Percentiles rank a stretch among this genome's conserved stretches.
Evolutionary conservation across 2,797 vertebrate genomes (phyloP).

Genomic region (Ataeniobius toweri): DNA sequence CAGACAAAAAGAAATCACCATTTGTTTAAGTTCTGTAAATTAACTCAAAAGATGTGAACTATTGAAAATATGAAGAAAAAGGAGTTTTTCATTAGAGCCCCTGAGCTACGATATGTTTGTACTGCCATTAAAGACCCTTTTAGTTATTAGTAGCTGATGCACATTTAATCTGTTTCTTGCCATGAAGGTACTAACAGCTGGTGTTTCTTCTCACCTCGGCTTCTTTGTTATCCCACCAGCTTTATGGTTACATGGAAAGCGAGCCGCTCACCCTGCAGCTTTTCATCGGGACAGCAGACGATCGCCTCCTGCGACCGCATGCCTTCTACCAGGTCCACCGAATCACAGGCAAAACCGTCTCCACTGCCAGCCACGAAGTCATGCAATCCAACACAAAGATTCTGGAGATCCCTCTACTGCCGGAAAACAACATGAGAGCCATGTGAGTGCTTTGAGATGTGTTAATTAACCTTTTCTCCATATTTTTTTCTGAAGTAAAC

Average conservation of each 20-base stretch:
- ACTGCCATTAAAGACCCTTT: conserved; percentile 56
- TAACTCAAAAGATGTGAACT: conserved; percentile 23
- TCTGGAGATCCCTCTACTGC: conserved; percentile 95
- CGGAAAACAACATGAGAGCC: conserved; percentile 97
- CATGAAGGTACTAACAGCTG: conserved; percentile 63
- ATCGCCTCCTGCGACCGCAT: conserved; percentile 97
- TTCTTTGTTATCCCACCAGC: conserved; percentile 88
- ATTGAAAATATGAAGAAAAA: conserved; percentile 11
- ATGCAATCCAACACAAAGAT: conserved; percentile 97
- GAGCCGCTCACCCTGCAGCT: conserved; percentile 98
- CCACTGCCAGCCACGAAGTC: conserved; percentile 96
- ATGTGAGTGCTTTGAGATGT: conserved; percentile 84
- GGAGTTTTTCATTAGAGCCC: no score
- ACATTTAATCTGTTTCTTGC: conserved; percentile 67
- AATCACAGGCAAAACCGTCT: conserved; percentile 98
- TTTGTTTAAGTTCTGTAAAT: conserved; percentile 35
- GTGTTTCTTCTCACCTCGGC: conserved; percentile 75
- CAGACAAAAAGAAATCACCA: not conserved
- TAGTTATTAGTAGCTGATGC: conserved; percentile 70
- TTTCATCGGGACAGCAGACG: conserved; percentile 98
- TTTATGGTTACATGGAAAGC: conserved; percentile 96
- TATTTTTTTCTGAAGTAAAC: conserved; percentile 25
- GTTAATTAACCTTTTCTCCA: conserved; percentile 31
- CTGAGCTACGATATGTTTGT: conserved; percentile 21
- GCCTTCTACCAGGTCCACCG: conserved; percentile 99